phyloP scores from a whole-genome alignment of 1,140 invertebrate species.

The Stegodyphus mimosarum region DNA sequence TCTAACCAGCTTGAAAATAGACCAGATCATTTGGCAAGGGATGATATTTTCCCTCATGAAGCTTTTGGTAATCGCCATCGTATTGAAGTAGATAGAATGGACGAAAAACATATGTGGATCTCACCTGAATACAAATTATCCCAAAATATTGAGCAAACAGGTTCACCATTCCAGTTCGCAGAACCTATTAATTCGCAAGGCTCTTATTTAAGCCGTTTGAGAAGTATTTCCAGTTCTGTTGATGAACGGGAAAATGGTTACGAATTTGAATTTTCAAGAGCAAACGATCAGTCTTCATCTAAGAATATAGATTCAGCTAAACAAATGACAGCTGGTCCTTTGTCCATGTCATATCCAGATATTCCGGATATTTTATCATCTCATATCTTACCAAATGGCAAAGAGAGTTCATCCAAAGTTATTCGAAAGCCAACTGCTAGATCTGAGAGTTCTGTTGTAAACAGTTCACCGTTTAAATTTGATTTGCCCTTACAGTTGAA shows the following conservation, averaged over 20 bases:
- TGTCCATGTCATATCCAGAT: slow-evolving; percentile 49
- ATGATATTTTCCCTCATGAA: neutral
- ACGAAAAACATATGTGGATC: slow-evolving; percentile 13
- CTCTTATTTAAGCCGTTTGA: slow-evolving; percentile 37
- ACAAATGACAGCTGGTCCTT: slow-evolving; percentile 14
- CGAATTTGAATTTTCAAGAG: slow-evolving; percentile 6
- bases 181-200: slow-evolving; percentile 14
- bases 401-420: slow-evolving; percentile 32
- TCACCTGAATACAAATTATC: slow-evolving; percentile 9
- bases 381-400: slow-evolving; percentile 3
- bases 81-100: slow-evolving; percentile 16
- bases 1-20: slow-evolving; percentile 13
- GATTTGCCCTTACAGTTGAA: slow-evolving; percentile 22
- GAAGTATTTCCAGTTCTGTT: slow-evolving; percentile 7
- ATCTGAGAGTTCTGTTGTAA: neutral
- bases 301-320: neutral
- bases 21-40: slow-evolving; percentile 11
- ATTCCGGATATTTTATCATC: slow-evolving; percentile 44
- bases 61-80: neutral
- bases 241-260: neutral
- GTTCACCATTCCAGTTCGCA: slow-evolving; percentile 2
- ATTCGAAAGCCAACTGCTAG: slow-evolving; percentile 37
- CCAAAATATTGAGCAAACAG: neutral
- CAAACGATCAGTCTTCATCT: neutral
- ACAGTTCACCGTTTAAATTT: slow-evolving; percentile 25